Conservation (phyloP, 2,797 vertebrate species). For the Anolis apletophallus region DNA sequence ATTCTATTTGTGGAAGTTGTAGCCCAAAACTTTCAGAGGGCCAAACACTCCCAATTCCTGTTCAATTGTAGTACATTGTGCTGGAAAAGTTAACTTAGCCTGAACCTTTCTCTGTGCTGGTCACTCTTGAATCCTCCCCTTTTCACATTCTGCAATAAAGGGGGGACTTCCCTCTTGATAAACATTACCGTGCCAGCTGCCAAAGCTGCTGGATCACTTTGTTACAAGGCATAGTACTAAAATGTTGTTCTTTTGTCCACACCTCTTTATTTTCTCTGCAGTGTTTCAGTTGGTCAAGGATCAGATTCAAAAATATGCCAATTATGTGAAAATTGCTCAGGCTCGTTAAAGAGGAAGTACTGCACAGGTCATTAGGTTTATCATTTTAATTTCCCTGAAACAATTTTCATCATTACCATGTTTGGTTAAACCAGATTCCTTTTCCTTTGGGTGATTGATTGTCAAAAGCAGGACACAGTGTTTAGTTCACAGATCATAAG, state of each 20-base stretch:
- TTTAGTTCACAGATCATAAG: conserved; percentile 16
- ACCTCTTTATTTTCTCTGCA: not conserved
- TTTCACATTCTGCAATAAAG: not conserved
- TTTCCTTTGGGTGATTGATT: conserved; percentile 39
- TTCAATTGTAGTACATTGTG: too few species aligned
- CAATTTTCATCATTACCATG: conserved; percentile 49
- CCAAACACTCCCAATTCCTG: too few species aligned
- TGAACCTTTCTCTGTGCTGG: not conserved
- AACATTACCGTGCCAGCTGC: not conserved
- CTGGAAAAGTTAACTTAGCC: not conserved
- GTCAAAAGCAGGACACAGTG: conserved; percentile 32
- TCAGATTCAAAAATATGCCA: not conserved
- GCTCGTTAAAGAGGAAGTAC: not conserved
- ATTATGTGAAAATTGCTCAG: conserved; percentile 15
- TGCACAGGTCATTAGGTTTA: conserved; percentile 22
- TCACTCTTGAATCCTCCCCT: too few species aligned
- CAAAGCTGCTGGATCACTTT: not conserved
- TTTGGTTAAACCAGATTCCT: conserved; percentile 36
- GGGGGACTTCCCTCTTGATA: not conserved
- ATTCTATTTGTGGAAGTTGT: too few species aligned
- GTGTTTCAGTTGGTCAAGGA: accelerated
- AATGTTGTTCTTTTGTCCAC: not conserved
- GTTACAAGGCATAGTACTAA: not conserved
- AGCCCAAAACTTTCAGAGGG: too few species aligned
- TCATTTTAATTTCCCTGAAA: conserved; percentile 29